phyloP scores from a whole-genome alignment of 1,140 invertebrate genomes.

The Hydropsyche tenuis region DNA sequence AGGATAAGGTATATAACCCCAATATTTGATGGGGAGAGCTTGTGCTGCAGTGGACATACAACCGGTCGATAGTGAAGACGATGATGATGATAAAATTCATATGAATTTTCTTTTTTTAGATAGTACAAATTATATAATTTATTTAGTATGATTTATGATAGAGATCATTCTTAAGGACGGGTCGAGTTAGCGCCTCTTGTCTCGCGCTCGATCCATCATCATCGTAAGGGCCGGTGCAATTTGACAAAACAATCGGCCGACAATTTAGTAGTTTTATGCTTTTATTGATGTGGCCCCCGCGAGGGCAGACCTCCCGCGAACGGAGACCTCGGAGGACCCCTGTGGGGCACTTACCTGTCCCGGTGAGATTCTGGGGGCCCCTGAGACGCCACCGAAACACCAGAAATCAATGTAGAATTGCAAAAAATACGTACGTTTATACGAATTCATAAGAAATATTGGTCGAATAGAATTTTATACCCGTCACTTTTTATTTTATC shows the following conservation, averaged over 20 bases:
- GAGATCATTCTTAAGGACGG: not conserved
- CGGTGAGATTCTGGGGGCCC: conserved; percentile 3
- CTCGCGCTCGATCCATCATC: conserved; percentile 21
- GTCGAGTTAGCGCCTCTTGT: conserved; percentile 11
- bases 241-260: conserved; percentile 41
- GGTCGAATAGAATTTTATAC: too few species aligned
- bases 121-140: not conserved
- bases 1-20: too few species aligned
- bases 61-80: too few species aligned
- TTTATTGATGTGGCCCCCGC: conserved; percentile 16
- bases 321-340: not conserved
- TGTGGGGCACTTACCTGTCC: conserved; percentile 10
- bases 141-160: not conserved
- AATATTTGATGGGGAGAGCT: too few species aligned
- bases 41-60: too few species aligned
- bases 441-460: too few species aligned
- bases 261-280: conserved; percentile 30
- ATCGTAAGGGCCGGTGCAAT: conserved; percentile 22
- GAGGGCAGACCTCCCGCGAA: conserved; percentile 37
- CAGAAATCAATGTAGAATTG: conserved; percentile 5
- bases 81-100: too few species aligned
- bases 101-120: too few species aligned
- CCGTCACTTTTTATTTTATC: too few species aligned
- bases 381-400: conserved; percentile 15
- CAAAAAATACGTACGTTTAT: too few species aligned